phyloP scores from a whole-genome alignment of 2,113 vertebrate species.

The Zosterops borbonicus region DNA sequence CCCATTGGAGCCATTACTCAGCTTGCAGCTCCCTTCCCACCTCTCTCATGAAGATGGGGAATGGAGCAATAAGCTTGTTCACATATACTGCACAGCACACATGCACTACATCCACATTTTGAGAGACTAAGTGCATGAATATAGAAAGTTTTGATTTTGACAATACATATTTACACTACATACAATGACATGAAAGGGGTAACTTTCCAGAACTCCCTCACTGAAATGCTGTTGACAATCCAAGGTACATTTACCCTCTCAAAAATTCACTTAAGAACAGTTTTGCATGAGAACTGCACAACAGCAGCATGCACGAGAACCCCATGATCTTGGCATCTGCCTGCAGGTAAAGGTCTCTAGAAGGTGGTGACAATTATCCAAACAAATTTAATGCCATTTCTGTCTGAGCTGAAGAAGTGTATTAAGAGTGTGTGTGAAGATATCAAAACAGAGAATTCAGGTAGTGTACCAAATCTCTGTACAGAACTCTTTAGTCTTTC shows the following conservation, averaged over 20 bases:
- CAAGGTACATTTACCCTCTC: neutral
- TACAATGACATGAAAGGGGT: neutral
- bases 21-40: neutral
- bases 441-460: neutral
- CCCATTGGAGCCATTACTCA: neutral
- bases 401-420: neutral
- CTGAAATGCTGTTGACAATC: neutral
- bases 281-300: neutral
- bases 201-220: neutral
- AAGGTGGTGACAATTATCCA: neutral
- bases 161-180: accelerated
- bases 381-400: neutral
- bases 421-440: accelerated
- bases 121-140: neutral
- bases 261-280: neutral
- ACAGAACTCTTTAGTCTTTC: neutral
- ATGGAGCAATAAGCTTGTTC: neutral
- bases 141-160: neutral
- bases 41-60: neutral
- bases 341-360: neutral
- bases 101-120: accelerated
- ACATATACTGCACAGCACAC: neutral
- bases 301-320: neutral
- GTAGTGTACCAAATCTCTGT: neutral
- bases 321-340: neutral